phyloP scores from a whole-genome alignment of 2,797 vertebrate genomes.

The Podarcis siculus region DNA sequence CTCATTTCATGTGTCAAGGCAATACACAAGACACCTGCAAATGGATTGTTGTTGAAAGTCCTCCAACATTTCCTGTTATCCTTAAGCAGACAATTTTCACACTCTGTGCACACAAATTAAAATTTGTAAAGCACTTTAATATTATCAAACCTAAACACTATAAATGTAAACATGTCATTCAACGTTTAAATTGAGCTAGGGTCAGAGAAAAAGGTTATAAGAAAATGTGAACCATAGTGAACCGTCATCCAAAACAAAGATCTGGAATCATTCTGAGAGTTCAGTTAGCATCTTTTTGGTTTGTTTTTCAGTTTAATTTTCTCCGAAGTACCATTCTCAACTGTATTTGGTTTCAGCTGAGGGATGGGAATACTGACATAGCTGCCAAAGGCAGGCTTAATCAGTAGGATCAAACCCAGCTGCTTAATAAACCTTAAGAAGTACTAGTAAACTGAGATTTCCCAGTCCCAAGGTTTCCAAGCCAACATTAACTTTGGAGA shows the following conservation, averaged over 20 bases:
- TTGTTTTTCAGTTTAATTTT: constrained; percentile 72
- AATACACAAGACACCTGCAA: constrained; percentile 67
- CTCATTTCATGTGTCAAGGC: constrained; percentile 62
- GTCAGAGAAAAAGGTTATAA: constrained; percentile 59
- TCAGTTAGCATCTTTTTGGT: constrained; percentile 75
- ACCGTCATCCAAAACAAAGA: constrained; percentile 66
- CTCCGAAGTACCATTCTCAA: constrained; percentile 69
- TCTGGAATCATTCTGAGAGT: constrained; percentile 74
- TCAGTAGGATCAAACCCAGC: constrained; percentile 52
- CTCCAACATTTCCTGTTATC: constrained; percentile 73
- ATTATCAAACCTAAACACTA: constrained; percentile 70
- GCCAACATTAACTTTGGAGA: constrained; percentile 72
- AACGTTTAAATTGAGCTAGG: constrained; percentile 58
- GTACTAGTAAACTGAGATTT: constrained; percentile 71
- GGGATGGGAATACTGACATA: constrained; percentile 50
- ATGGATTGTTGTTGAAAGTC: constrained; percentile 66
- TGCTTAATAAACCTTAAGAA: constrained; percentile 71
- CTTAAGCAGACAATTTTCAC: constrained; percentile 71
- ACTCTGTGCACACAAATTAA: constrained; percentile 70
- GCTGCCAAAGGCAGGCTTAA: constrained; percentile 60
- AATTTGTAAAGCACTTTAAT: constrained; percentile 69
- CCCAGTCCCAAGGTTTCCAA: constrained; percentile 71
- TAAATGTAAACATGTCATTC: constrained; percentile 51
- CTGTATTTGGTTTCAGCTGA: constrained; percentile 70
- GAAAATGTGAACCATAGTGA: constrained; percentile 61